Percentiles rank a stretch among this genome's conserved stretches.
phyloP scores from a whole-genome alignment of 2,888 invertebrate genomes.

The Drosophila mimetica region DNA sequence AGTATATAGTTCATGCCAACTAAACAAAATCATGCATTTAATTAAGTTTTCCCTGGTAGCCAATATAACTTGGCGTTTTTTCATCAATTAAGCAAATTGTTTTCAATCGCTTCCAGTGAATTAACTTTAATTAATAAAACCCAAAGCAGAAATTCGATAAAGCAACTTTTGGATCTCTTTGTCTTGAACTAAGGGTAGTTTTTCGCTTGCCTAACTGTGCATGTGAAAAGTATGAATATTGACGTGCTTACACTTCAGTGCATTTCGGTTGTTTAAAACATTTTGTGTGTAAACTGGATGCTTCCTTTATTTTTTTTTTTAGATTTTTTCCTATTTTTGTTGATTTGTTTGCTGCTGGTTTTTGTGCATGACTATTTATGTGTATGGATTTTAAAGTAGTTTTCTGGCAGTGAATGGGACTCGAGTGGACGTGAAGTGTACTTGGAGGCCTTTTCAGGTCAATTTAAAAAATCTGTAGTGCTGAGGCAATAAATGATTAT shows the following conservation, averaged over 20 bases:
- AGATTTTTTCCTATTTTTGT: conserved; percentile 25
- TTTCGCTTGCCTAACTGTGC: conserved; percentile 55
- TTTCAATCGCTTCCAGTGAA: conserved; percentile 11
- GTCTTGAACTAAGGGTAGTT: conserved; percentile 18
- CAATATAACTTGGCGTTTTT: background rate
- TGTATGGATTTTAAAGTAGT: conserved; percentile 55
- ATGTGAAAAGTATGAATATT: conserved; percentile 62
- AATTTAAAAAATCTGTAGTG: conserved; percentile 32
- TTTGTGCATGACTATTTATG: conserved; percentile 51
- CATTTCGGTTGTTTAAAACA: conserved; percentile 58
- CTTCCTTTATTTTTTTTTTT: conserved; percentile 18
- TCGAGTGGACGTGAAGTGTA: conserved; percentile 50
- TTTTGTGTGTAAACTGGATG: conserved; percentile 45
- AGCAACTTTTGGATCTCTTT: conserved; percentile 14
- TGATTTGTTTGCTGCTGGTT: conserved; percentile 17
- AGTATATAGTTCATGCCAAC: background rate
- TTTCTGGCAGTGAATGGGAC: conserved; percentile 16
- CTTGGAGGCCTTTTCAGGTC: conserved; percentile 53
- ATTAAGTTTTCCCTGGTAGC: background rate
- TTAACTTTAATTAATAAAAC: conserved; percentile 18
- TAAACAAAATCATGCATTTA: background rate
- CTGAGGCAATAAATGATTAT: background rate
- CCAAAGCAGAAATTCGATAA: background rate
- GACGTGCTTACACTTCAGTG: conserved; percentile 50
- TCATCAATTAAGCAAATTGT: conserved; percentile 4